Evolutionary conservation across 2,888 invertebrate genomes (phyloP).

Genomic region (Stegana nigrithorax): DNA sequence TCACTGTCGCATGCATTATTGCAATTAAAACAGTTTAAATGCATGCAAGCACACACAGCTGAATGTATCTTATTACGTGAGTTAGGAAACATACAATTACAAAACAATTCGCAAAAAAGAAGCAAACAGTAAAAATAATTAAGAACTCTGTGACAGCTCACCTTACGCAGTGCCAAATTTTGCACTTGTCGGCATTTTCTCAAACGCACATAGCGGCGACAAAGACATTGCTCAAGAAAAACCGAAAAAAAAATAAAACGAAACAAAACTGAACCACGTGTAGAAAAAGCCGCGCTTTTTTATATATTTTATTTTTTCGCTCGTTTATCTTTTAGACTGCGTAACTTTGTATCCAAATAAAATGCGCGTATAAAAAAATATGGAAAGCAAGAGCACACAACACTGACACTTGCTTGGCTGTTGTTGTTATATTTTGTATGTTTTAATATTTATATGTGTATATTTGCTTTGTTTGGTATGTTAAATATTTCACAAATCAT

Average conservation of each 20-base stretch:
- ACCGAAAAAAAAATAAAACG: neutral
- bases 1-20: no score
- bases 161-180: slow-evolving; percentile 52
- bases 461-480: neutral
- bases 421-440: no score
- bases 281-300: neutral
- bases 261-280: neutral
- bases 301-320: no score
- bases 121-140: neutral
- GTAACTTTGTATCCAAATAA: no score
- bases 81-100: no score
- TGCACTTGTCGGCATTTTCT: slow-evolving; percentile 47
- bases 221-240: neutral
- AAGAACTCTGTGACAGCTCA: no score
- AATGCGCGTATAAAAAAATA: neutral
- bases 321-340: no score
- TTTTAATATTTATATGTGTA: no score
- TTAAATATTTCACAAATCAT: neutral
- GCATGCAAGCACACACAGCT: no score
- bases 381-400: neutral
- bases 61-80: no score
- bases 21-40: no score
- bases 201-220: slow-evolving; percentile 33
- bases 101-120: neutral
- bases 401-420: no score